These are phyloP conservation scores for Seriola dumerili DNA, from an alignment of 2,113 vertebrate genomes.

Conservation along the genomic window DNA sequence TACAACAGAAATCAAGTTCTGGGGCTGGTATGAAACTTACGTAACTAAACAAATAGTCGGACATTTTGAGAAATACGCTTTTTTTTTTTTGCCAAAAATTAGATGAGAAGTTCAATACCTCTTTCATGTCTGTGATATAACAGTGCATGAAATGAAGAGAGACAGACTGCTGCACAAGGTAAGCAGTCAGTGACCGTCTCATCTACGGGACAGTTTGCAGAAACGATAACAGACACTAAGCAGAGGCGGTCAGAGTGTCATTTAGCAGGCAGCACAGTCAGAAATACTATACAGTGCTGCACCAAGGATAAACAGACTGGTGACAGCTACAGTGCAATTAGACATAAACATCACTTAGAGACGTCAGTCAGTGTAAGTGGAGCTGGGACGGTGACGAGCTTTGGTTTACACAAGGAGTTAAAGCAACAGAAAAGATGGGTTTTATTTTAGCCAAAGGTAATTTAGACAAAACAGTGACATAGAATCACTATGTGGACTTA, in stretches of 20 bases:
- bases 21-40: too few species aligned
- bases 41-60: too few species aligned
- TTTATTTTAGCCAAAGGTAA: background rate
- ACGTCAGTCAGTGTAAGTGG: background rate
- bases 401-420: background rate
- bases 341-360: conserved; percentile 21
- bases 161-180: background rate
- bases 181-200: background rate
- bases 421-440: background rate
- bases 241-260: background rate
- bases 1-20: too few species aligned
- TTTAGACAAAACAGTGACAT: background rate
- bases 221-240: conserved; percentile 9
- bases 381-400: background rate
- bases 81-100: too few species aligned
- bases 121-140: background rate
- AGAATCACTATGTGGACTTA: background rate
- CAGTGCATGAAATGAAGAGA: background rate
- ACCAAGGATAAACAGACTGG: background rate
- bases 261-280: conserved; percentile 6
- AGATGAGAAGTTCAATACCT: too few species aligned
- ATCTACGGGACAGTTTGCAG: background rate
- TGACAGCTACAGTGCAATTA: conserved; percentile 1
- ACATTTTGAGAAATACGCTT: too few species aligned
- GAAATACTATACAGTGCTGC: background rate